phyloP scores from a whole-genome alignment of 2,113 vertebrate genomes.

The Naja naja region DNA sequence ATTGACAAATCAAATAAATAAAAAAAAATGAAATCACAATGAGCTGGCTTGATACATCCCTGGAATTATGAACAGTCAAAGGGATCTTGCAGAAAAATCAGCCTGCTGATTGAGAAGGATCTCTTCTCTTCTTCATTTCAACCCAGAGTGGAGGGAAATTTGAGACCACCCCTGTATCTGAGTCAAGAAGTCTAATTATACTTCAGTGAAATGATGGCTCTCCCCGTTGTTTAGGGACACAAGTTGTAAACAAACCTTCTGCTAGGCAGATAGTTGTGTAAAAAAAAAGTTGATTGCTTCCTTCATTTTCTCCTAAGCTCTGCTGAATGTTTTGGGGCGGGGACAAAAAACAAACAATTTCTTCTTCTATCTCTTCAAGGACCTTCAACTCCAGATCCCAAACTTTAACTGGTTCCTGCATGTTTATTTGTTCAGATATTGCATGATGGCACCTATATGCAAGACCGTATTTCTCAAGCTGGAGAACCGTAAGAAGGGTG shows the following conservation, averaged over 20 bases:
- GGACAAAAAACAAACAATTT: neutral
- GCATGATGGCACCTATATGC: neutral
- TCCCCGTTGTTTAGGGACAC: constrained; percentile 26
- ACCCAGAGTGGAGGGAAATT: neutral
- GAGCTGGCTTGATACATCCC: neutral
- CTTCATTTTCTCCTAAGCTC: neutral
- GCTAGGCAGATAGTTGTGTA: neutral
- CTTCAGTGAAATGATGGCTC: neutral
- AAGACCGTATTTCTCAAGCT: neutral
- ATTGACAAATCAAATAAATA: no score
- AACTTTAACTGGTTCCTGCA: neutral
- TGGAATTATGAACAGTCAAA: neutral
- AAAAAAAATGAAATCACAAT: neutral
- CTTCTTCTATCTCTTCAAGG: neutral
- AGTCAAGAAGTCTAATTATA: constrained; percentile 55
- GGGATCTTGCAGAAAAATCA: neutral
- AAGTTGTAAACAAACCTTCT: neutral
- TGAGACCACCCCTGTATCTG: neutral
- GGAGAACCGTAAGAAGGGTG: neutral
- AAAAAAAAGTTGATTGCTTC: neutral
- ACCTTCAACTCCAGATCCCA: neutral
- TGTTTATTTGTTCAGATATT: neutral
- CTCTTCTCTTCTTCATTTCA: neutral
- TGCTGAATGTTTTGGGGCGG: neutral
- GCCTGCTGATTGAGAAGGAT: no score